phyloP scores from a whole-genome alignment of 2,888 invertebrate genomes.

The Amblyjoppa fuscipennis region DNA sequence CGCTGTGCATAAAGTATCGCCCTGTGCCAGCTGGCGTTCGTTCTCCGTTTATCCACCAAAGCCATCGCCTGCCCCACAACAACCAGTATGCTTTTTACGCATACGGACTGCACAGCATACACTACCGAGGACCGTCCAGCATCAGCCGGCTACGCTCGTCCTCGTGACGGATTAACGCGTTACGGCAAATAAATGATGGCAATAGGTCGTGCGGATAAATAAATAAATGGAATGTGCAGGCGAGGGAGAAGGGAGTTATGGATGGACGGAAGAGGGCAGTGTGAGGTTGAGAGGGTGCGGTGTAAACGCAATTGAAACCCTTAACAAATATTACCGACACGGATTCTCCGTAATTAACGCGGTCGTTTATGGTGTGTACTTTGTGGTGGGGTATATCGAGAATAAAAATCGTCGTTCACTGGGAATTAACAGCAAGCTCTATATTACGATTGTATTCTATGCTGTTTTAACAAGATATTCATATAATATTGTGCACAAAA shows the following conservation, averaged over 20 bases:
- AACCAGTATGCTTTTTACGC: slow-evolving; percentile 54
- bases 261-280: slow-evolving; percentile 24
- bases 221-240: slow-evolving; percentile 57
- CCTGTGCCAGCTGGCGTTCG: slow-evolving; percentile 65
- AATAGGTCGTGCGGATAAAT: slow-evolving; percentile 65
- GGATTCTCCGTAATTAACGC: slow-evolving; percentile 17
- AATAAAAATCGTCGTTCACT: slow-evolving; percentile 15
- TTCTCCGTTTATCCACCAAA: slow-evolving; percentile 50
- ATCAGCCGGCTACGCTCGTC: slow-evolving; percentile 53
- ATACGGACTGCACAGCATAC: slow-evolving; percentile 14
- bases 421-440: background rate
- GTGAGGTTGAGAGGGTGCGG: slow-evolving; percentile 2
- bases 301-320: slow-evolving; percentile 57
- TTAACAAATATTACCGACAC: slow-evolving; percentile 51
- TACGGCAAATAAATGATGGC: slow-evolving; percentile 66
- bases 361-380: background rate
- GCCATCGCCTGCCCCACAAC: slow-evolving; percentile 47
- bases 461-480: background rate
- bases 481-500: background rate
- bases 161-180: slow-evolving; percentile 69
- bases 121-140: slow-evolving; percentile 29
- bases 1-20: slow-evolving; percentile 75
- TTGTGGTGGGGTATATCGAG: background rate
- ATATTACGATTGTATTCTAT: background rate
- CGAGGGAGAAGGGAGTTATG: slow-evolving; percentile 50